Conservation (phyloP, 2,888 invertebrate species). For the Caenorhabditis auriculariae region DNA sequence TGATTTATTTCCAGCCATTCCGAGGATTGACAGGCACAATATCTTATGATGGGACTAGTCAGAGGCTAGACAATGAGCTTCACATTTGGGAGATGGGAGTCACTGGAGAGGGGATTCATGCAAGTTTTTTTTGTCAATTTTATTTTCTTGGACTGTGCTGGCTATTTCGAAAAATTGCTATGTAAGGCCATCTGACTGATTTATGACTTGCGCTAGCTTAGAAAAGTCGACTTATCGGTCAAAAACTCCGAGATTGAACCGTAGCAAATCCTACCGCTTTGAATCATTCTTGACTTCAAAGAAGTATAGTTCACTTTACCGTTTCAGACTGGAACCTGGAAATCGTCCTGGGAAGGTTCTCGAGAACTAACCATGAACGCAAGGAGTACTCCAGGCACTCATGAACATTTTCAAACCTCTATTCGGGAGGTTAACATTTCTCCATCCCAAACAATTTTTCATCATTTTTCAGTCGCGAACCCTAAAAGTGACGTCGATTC, state of each 20-base stretch:
- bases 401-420: constrained; percentile 35
- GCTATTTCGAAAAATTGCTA: too few species aligned
- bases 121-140: constrained; percentile 2
- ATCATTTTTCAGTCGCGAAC: constrained; percentile 32
- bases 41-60: constrained; percentile 30
- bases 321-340: constrained; percentile 51
- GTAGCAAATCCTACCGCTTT: too few species aligned
- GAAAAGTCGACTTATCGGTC: too few species aligned
- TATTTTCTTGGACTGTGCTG: background rate
- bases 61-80: constrained; percentile 31
- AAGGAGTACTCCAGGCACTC: constrained; percentile 44
- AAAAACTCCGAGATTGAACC: too few species aligned
- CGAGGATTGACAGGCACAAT: constrained; percentile 41
- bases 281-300: too few species aligned
- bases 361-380: constrained; percentile 38
- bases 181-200: too few species aligned
- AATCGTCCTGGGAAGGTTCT: constrained; percentile 35
- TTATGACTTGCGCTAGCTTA: too few species aligned
- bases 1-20: constrained; percentile 19
- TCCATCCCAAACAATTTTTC: background rate
- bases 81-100: constrained; percentile 47
- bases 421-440: constrained; percentile 5
- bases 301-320: background rate
- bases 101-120: constrained; percentile 37
- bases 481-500: constrained; percentile 63